Evolutionary conservation across 2,113 vertebrate genomes (phyloP), one percentile per base, ranked within the genome.

Genomic region (Anarrhichthys ocellatus): DNA sequence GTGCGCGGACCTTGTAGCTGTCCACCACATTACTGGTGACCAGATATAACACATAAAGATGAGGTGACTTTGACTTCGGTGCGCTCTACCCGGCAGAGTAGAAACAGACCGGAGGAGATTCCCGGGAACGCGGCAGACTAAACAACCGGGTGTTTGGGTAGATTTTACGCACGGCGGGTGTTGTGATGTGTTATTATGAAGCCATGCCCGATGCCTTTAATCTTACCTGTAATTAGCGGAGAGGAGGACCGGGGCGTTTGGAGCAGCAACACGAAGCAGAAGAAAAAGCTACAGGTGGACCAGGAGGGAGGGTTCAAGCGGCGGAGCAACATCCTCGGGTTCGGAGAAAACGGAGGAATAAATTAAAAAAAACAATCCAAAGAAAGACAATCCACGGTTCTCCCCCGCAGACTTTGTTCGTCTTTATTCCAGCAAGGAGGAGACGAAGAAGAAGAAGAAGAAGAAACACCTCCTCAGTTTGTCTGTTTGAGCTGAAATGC

Each of bases 191-290:
- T 85, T n/a, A 89, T 87, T 84, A 84, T 46, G 78, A 72, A 81
- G 52, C 88, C 78, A n/a, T 59, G 15, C 11, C 27, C 27, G 73
- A 81, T 63, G 42, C 76, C 80, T 84, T 70, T 86, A 70, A 85
- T 81, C 94, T 94, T 92, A 96, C 95, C 95, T 94, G 94, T 96
- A 78, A 96, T 95, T 68, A 96, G 91, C 72, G 93, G 88, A 54
- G 89, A 88, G 88, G 91, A 91, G 70, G 87, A 86, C 50, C 76
- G 89, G 22, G 93, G 90, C 74, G 91, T 80, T 59, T 91, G 94
- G 50, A 95, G 89, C 54, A 94, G 80, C 76, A 95, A 50, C 83
- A 94, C 42, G 75, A 90, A 82, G 64, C 69, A 82, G 76, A 94
- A 66, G 32, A 93, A 76, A 58, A 95, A 59, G 78, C 91, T 91